Conservation (phyloP, 2,797 vertebrate species). For the Notamacropus eugenii region DNA sequence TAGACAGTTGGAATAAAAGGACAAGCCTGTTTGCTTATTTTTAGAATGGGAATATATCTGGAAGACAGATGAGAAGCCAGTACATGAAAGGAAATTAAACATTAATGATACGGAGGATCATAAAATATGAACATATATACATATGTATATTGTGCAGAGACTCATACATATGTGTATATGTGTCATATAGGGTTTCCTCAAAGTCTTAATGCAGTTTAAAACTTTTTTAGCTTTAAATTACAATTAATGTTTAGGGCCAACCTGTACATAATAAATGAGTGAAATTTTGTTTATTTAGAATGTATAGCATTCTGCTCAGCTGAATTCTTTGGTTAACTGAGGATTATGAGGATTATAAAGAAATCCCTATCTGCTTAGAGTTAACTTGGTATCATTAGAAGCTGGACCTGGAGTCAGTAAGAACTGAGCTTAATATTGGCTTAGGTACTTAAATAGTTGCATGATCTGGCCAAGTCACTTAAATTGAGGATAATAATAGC, state of each 20-base stretch:
- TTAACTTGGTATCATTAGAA: not conserved
- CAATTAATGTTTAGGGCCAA: not conserved
- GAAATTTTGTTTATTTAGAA: not conserved
- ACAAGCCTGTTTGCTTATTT: not conserved
- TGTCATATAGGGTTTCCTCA: not conserved
- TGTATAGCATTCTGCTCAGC: not conserved
- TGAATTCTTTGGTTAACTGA: not conserved
- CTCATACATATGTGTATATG: not conserved
- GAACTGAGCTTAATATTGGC: not conserved
- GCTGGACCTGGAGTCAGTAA: not conserved
- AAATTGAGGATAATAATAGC: no score
- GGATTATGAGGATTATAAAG: not conserved
- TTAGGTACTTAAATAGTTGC: not conserved
- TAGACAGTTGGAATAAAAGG: not conserved
- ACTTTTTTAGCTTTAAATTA: not conserved
- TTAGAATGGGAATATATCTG: not conserved
- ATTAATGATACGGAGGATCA: not conserved
- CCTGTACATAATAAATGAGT: not conserved
- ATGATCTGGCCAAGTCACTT: no score
- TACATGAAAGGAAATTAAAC: not conserved
- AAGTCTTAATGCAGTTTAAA: not conserved
- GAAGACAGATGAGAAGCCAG: not conserved
- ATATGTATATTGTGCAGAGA: not conserved
- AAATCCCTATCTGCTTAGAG: not conserved
- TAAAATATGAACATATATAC: not conserved